Evolutionary conservation across 2,113 vertebrate species (phyloP), one percentile per base, ranked within the genome.

Genomic region (Brachyistius frenatus): DNA sequence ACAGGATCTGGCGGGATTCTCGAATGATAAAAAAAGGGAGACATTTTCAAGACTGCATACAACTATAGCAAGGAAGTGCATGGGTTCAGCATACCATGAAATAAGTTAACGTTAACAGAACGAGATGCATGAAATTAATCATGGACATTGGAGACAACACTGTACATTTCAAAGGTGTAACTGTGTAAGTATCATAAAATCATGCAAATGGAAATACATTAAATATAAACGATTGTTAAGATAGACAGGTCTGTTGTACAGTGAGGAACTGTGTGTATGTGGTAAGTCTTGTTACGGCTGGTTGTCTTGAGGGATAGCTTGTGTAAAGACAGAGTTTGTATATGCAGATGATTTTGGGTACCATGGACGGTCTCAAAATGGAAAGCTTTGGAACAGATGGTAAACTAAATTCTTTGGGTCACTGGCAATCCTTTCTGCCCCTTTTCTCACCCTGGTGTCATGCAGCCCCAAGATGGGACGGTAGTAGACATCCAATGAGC

Each of bases 401-500:
- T 79, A 64, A 54, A 49, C 73, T 64, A 64, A 82, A 88, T 70
- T 66, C 86, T 55, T 63, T 56, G 74, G 77, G 76, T 84, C 66
- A 67, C 65, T 78, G 83, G 68, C 54, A 72, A 63, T 76, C 55
- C 75, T 46, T 11, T 57, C 77, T 85, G 82, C 72, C 82, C 80
- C 84, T 58, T 84, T 31, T 50, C 60, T 91, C 80, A 89, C 79
- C 86, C 80, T 39, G 66, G 62, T 87, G 84, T 65, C 90, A 73
- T 64, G 80, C 75, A 39, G 80, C 49, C 90, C 80, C 61, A 81
- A 14, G 71, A 68, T 44, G 70, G 79, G 23, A 78, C 68, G 36
- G 37, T 74, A 81, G 62, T 86, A 86, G 86, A 86, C 84, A 79
- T 81, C 74, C 79, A 79, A 65, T 65, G 75, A 81, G 72, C 16